Evolutionary conservation across 2,797 vertebrate genomes (phyloP).

Genomic region (Anabacerthia variegaticeps): DNA sequence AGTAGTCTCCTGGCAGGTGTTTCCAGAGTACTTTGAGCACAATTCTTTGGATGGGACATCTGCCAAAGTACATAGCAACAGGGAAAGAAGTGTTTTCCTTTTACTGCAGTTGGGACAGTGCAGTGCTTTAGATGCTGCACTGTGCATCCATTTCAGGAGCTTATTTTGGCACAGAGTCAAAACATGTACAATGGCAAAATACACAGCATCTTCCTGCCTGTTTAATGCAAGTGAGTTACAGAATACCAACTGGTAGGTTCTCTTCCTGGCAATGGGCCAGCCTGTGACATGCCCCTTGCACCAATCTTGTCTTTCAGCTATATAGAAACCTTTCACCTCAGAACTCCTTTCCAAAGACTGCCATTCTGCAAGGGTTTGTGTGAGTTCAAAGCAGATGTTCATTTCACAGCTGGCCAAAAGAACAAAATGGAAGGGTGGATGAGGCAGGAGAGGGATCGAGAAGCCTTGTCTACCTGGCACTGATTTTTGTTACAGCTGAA

Average conservation of each 20-base stretch:
- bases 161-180: slow-evolving; percentile 64
- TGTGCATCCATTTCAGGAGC: slow-evolving; percentile 44
- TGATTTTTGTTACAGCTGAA: slow-evolving; percentile 39
- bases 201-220: slow-evolving; percentile 41
- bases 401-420: neutral
- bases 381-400: neutral
- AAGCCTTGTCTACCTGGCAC: neutral
- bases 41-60: slow-evolving; percentile 75
- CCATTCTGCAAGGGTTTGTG: neutral
- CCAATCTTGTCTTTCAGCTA: neutral
- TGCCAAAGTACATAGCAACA: slow-evolving; percentile 83
- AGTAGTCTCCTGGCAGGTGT: slow-evolving; percentile 83
- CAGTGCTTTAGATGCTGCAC: slow-evolving; percentile 53
- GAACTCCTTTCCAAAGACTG: neutral
- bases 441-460: neutral
- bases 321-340: neutral
- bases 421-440: neutral
- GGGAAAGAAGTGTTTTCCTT: slow-evolving; percentile 71
- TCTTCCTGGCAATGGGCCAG: neutral
- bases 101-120: slow-evolving; percentile 60
- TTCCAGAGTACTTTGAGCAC: slow-evolving; percentile 80
- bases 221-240: neutral
- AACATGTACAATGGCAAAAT: slow-evolving; percentile 58
- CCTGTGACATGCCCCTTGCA: neutral
- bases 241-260: neutral